phyloP scores from a whole-genome alignment of 2,888 invertebrate species.

The Papilio demoleus region DNA sequence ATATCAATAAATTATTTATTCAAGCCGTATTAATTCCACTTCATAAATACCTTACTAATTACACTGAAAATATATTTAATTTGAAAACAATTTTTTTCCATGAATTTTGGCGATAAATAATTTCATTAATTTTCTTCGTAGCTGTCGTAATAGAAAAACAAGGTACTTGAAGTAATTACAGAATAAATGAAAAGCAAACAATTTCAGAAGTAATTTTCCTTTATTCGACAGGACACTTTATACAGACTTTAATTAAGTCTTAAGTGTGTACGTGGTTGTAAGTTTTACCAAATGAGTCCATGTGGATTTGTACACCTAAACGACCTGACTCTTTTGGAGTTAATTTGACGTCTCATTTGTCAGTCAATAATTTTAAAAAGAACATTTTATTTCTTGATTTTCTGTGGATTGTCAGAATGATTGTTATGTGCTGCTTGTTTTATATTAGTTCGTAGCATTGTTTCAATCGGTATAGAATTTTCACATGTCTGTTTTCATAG shows the following conservation, averaged over 20 bases:
- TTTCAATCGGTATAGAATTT: background rate
- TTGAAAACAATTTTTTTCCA: background rate
- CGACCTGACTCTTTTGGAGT: background rate
- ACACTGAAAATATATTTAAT: background rate
- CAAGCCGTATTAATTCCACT: background rate
- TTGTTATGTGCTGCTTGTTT: background rate
- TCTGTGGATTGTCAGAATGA: background rate
- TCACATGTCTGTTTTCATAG: background rate
- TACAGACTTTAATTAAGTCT: slow-evolving; percentile 18
- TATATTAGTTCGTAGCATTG: background rate
- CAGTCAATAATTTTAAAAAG: background rate
- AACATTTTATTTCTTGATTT: too few relatives aligned
- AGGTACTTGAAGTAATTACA: slow-evolving; percentile 10
- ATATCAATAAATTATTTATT: background rate
- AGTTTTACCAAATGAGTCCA: slow-evolving; percentile 19
- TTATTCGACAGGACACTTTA: slow-evolving; percentile 12
- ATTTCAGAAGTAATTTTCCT: slow-evolving; percentile 21
- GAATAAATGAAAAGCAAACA: slow-evolving; percentile 21
- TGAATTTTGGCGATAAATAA: background rate
- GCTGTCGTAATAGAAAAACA: background rate
- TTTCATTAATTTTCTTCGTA: slow-evolving; percentile 3
- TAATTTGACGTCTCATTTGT: background rate
- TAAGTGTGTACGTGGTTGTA: slow-evolving; percentile 20
- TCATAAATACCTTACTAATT: background rate
- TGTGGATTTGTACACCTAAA: background rate